phyloP scores from a whole-genome alignment of 1,140 invertebrate genomes.

The Papilio aristodemus region DNA sequence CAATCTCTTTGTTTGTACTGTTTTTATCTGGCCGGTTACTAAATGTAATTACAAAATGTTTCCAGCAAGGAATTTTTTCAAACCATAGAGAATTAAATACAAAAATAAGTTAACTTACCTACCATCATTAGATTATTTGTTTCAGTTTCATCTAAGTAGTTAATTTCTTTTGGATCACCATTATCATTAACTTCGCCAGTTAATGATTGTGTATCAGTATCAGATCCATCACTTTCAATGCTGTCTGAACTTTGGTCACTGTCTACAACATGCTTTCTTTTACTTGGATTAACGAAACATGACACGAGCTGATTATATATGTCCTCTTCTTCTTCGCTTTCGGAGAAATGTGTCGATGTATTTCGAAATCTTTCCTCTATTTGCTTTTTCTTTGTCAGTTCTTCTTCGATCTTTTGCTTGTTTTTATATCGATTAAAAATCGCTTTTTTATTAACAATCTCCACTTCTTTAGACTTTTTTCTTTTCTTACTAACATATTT shows the following conservation, averaged over 20 bases:
- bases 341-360: slow-evolving; percentile 57
- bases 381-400: slow-evolving; percentile 62
- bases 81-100: background rate
- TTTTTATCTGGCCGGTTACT: too few species aligned
- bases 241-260: slow-evolving; percentile 57
- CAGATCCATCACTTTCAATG: slow-evolving; percentile 44
- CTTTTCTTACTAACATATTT: slow-evolving; percentile 49
- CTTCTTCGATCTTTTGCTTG: slow-evolving; percentile 72
- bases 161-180: slow-evolving; percentile 25
- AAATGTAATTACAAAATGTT: too few species aligned
- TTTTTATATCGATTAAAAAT: slow-evolving; percentile 78
- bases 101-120: slow-evolving; percentile 24
- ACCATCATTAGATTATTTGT: slow-evolving; percentile 21
- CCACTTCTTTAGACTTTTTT: slow-evolving; percentile 52
- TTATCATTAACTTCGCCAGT: slow-evolving; percentile 30
- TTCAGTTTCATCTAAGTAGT: slow-evolving; percentile 11
- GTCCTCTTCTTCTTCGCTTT: slow-evolving; percentile 81
- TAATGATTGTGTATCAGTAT: slow-evolving; percentile 40
- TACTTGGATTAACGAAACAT: slow-evolving; percentile 72
- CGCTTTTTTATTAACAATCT: slow-evolving; percentile 66
- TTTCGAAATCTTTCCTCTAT: slow-evolving; percentile 61
- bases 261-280: slow-evolving; percentile 43
- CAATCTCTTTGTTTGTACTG: too few species aligned
- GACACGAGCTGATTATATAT: slow-evolving; percentile 80
- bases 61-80: too few species aligned